Percentiles rank a stretch among this genome's conserved stretches.
These are phyloP conservation scores for Heliconius himera DNA, from an alignment of 1,140 invertebrate species.

Conservation along the genomic window DNA sequence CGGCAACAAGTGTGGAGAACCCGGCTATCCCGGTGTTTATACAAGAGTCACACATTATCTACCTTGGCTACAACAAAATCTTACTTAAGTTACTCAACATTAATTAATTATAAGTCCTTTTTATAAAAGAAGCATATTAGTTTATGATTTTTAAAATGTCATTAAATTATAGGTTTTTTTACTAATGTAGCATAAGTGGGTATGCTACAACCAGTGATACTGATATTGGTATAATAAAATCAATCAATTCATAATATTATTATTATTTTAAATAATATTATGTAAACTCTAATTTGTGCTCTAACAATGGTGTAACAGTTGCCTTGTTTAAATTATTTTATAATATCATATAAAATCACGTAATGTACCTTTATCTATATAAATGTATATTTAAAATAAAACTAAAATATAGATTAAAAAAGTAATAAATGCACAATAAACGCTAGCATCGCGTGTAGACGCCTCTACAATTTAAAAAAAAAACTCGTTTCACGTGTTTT, in stretches of 20 bases:
- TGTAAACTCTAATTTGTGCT: too few relatives aligned
- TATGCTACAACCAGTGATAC: too few relatives aligned
- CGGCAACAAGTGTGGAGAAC: slow-evolving; percentile 94
- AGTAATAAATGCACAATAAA: not conserved
- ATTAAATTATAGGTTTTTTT: not conserved
- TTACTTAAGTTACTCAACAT: slow-evolving; percentile 39
- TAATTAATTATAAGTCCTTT: not conserved
- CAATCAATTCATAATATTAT: too few relatives aligned
- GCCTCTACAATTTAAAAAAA: not conserved
- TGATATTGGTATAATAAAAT: too few relatives aligned
- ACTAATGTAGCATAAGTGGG: too few relatives aligned
- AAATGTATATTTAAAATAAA: not conserved
- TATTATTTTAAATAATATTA: too few relatives aligned
- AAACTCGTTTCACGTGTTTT: not conserved
- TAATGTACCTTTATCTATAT: too few relatives aligned
- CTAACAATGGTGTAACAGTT: too few relatives aligned
- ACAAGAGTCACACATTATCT: slow-evolving; percentile 79
- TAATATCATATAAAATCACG: too few relatives aligned
- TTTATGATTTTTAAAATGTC: not conserved
- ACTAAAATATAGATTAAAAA: not conserved
- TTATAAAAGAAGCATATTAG: not conserved
- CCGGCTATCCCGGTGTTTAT: slow-evolving; percentile 92
- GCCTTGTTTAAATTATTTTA: too few relatives aligned
- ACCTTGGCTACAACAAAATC: slow-evolving; percentile 67
- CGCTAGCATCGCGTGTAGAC: not conserved